Percentiles rank a stretch among this genome's conserved stretches.
Evolutionary conservation across 2,797 vertebrate species (phyloP).

Genomic region (Helostoma temminkii): DNA sequence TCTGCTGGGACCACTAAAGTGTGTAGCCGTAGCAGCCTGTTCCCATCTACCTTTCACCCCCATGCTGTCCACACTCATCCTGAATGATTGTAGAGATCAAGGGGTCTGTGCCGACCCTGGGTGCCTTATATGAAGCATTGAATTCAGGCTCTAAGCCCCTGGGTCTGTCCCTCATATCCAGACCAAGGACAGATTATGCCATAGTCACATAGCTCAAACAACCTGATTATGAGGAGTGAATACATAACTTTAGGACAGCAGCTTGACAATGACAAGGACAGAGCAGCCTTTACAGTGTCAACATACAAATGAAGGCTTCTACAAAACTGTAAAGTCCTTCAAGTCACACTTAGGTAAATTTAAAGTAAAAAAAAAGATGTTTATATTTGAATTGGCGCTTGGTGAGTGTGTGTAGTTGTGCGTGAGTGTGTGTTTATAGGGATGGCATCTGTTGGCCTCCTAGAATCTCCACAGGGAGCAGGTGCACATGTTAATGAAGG

Average conservation of each 20-base stretch:
- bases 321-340: constrained; percentile 5
- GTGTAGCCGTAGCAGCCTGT: constrained; percentile 54
- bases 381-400: constrained; percentile 75
- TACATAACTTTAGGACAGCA: neutral
- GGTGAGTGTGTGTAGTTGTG: constrained; percentile 66
- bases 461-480: constrained; percentile 90
- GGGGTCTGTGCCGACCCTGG: constrained; percentile 57
- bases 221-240: constrained; percentile 13
- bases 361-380: constrained; percentile 58
- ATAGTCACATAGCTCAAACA: constrained; percentile 53
- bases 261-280: neutral
- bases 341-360: constrained; percentile 37
- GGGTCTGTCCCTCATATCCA: constrained; percentile 40
- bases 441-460: constrained; percentile 86
- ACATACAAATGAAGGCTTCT: neutral
- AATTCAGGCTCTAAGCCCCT: constrained; percentile 72
- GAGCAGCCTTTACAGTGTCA: neutral
- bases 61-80: constrained; percentile 76
- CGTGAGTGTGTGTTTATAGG: constrained; percentile 71
- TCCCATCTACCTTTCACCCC: constrained; percentile 79
- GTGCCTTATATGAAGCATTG: constrained; percentile 57
- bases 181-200: constrained; percentile 45
- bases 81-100: constrained; percentile 77
- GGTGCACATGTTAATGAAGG: constrained; percentile 91
- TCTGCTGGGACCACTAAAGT: constrained; percentile 68